phyloP scores from a whole-genome alignment of 2,113 vertebrate species.

The Dipodomys spectabilis region DNA sequence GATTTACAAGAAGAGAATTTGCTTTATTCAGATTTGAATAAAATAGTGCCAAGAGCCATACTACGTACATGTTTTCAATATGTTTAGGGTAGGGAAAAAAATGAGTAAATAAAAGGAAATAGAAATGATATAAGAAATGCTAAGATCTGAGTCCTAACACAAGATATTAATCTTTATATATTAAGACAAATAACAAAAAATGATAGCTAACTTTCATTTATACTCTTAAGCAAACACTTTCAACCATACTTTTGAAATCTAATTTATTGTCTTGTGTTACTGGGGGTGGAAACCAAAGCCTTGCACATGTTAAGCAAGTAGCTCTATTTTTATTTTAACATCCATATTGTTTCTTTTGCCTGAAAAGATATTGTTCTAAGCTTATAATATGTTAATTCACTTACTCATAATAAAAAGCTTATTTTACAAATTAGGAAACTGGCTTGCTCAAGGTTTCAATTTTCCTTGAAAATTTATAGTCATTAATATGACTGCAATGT shows the following conservation, averaged over 20 bases:
- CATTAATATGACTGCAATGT: neutral
- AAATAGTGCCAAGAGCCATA: neutral
- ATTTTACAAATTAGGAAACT: conserved; percentile 37
- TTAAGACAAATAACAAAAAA: neutral
- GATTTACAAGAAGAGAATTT: conserved; percentile 34
- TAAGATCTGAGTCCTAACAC: conserved; percentile 16
- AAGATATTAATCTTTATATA: conserved; percentile 5
- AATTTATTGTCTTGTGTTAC: neutral
- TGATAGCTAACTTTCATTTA: neutral
- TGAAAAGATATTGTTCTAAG: neutral
- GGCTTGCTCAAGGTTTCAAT: neutral
- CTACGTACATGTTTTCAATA: conserved; percentile 13
- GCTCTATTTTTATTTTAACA: conserved; percentile 39
- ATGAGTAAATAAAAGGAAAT: conserved; percentile 27
- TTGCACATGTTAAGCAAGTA: too few relatives aligned
- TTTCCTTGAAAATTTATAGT: conserved; percentile 4
- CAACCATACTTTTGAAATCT: conserved; percentile 8
- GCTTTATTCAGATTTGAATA: conserved; percentile 51
- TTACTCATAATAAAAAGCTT: neutral
- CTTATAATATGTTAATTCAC: conserved; percentile 6
- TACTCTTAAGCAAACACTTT: neutral
- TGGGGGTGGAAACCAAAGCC: neutral
- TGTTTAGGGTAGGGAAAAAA: conserved; percentile 41
- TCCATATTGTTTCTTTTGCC: neutral
- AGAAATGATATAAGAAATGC: neutral